These are phyloP conservation scores for Criorhina ranunculi DNA, from an alignment of 2,888 invertebrate species.

Conservation along the genomic window DNA sequence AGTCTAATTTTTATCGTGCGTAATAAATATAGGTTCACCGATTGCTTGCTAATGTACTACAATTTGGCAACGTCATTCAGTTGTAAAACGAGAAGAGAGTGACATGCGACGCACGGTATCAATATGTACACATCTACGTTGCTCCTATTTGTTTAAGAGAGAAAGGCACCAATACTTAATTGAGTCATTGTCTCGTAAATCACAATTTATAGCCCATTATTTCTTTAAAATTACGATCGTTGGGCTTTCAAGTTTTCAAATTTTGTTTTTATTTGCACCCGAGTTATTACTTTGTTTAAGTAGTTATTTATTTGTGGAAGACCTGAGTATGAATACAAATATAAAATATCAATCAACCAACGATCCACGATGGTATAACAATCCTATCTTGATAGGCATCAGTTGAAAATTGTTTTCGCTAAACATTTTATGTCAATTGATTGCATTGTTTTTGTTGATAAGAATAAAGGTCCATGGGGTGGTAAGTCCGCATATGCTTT, in stretches of 20 bases:
- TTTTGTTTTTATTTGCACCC: too few species aligned
- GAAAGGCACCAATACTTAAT: constrained; percentile 5
- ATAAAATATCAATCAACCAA: too few species aligned
- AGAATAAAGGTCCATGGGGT: too few species aligned
- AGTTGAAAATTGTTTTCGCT: too few species aligned
- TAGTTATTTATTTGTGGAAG: too few species aligned
- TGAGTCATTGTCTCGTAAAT: constrained; percentile 41
- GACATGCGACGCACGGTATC: constrained; percentile 21
- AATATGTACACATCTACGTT: neutral
- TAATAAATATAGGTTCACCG: constrained; percentile 54
- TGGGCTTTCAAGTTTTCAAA: constrained; percentile 4
- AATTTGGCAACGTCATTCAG: constrained; percentile 33
- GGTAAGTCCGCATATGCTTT: too few species aligned
- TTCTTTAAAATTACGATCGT: constrained; percentile 16
- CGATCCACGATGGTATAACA: too few species aligned
- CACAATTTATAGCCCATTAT: constrained; percentile 49
- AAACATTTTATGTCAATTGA: too few species aligned
- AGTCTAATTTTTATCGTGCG: constrained; percentile 51
- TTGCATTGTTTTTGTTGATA: too few species aligned
- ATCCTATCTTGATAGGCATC: too few species aligned
- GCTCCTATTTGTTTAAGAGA: neutral
- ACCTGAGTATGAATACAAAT: too few species aligned
- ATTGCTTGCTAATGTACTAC: constrained; percentile 31
- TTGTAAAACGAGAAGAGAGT: neutral
- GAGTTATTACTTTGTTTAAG: too few species aligned